Percentiles rank a stretch among this genome's conserved stretches.
Conservation (phyloP, 2,797 vertebrate genomes). For the Cygnus olor region DNA sequence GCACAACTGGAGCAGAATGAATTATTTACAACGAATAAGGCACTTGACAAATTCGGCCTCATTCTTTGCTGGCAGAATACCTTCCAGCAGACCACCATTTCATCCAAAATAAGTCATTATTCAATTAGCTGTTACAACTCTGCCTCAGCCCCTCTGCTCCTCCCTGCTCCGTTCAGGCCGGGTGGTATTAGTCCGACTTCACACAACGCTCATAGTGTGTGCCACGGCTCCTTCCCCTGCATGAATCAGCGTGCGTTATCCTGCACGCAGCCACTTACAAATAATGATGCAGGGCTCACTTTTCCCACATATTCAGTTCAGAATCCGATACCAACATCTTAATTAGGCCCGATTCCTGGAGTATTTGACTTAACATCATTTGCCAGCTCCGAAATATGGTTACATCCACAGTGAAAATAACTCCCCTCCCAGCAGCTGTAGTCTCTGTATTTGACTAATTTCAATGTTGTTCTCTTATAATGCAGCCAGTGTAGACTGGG, state of each 20-base stretch:
- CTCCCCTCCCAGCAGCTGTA: background rate
- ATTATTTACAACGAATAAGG: background rate
- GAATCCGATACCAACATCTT: slow-evolving; percentile 4
- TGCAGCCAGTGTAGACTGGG: background rate
- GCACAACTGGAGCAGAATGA: background rate
- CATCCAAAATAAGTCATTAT: background rate
- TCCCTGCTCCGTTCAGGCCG: rapidly evolving
- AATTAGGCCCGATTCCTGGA: slow-evolving; percentile 38
- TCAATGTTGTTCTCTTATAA: background rate
- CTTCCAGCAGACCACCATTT: background rate
- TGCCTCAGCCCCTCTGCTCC: background rate
- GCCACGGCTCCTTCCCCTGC: background rate
- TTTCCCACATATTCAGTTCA: background rate
- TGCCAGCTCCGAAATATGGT: background rate
- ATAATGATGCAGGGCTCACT: background rate
- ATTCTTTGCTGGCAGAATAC: background rate
- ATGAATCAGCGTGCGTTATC: rapidly evolving
- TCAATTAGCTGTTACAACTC: background rate
- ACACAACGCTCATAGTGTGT: rapidly evolving
- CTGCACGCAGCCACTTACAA: background rate
- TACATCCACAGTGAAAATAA: background rate
- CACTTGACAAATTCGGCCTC: background rate
- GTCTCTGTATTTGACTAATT: background rate
- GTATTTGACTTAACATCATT: slow-evolving; percentile 1
- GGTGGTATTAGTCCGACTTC: background rate